Percentiles rank a stretch among this genome's conserved stretches.
phyloP scores from a whole-genome alignment of 2,888 invertebrate species.

The Hylaea fasciaria region DNA sequence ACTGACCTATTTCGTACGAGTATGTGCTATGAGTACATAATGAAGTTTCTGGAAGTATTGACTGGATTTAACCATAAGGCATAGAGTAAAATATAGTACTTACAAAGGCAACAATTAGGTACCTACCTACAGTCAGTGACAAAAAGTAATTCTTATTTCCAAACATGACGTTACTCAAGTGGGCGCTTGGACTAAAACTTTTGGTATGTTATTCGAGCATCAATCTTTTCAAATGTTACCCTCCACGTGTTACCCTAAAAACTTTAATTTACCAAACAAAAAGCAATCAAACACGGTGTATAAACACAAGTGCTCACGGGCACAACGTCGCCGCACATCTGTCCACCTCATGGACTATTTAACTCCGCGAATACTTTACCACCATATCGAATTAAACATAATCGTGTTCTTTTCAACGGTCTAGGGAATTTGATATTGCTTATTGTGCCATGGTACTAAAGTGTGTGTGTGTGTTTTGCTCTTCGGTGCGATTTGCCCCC shows the following conservation, averaged over 20 bases:
- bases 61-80: too few relatives aligned
- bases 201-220: background rate
- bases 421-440: background rate
- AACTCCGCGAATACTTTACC: background rate
- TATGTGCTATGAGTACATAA: too few relatives aligned
- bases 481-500: conserved; percentile 36
- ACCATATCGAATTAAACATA: conserved; percentile 11
- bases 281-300: conserved; percentile 35
- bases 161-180: too few relatives aligned
- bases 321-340: conserved; percentile 43
- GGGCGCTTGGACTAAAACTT: too few relatives aligned
- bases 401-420: background rate
- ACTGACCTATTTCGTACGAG: background rate
- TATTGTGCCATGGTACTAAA: conserved; percentile 22
- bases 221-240: conserved; percentile 15
- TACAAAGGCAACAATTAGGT: too few relatives aligned
- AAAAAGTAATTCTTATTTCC: too few relatives aligned
- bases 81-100: too few relatives aligned
- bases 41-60: too few relatives aligned
- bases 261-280: conserved; percentile 33
- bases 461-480: conserved; percentile 8
- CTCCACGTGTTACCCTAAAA: conserved; percentile 8
- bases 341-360: conserved; percentile 29
- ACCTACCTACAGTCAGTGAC: too few relatives aligned
- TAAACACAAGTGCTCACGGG: conserved; percentile 33